These are phyloP conservation scores for Bombus picipes DNA, from an alignment of 1,140 invertebrate species.

Conservation along the genomic window DNA sequence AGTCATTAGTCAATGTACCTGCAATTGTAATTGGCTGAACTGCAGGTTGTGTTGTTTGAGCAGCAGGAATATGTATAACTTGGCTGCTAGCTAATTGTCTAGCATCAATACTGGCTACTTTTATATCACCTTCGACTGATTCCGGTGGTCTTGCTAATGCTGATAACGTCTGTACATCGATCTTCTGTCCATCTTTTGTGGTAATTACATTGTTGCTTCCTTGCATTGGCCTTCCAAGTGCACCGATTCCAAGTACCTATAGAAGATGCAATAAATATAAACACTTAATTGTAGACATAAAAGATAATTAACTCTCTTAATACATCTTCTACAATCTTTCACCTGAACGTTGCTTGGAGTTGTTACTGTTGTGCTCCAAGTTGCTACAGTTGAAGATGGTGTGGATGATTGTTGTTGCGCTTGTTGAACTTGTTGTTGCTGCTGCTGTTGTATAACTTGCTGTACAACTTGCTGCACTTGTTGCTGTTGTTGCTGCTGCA, in stretches of 20 bases:
- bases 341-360: slow-evolving; percentile 80
- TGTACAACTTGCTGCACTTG: slow-evolving; percentile 78
- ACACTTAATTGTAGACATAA: slow-evolving; percentile 1
- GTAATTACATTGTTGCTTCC: slow-evolving; percentile 74
- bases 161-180: slow-evolving; percentile 78
- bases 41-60: slow-evolving; percentile 76
- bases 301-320: not conserved
- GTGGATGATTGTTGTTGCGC: slow-evolving; percentile 78
- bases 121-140: slow-evolving; percentile 75
- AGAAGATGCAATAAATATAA: slow-evolving; percentile 11
- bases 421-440: slow-evolving; percentile 83
- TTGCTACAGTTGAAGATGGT: slow-evolving; percentile 78
- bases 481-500: slow-evolving; percentile 78
- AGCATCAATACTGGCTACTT: slow-evolving; percentile 80
- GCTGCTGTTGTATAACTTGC: slow-evolving; percentile 77
- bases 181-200: slow-evolving; percentile 81
- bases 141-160: slow-evolving; percentile 75
- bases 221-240: slow-evolving; percentile 71
- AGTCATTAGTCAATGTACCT: slow-evolving; percentile 63
- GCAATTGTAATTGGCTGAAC: slow-evolving; percentile 86
- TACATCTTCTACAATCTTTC: slow-evolving; percentile 19
- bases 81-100: slow-evolving; percentile 79
- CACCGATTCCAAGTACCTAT: slow-evolving; percentile 79
- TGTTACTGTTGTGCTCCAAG: slow-evolving; percentile 77
- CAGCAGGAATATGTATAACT: slow-evolving; percentile 81